Base-by-base conservation (phyloP, 1,140 invertebrate genomes). In the Venturia canescens region DNA sequence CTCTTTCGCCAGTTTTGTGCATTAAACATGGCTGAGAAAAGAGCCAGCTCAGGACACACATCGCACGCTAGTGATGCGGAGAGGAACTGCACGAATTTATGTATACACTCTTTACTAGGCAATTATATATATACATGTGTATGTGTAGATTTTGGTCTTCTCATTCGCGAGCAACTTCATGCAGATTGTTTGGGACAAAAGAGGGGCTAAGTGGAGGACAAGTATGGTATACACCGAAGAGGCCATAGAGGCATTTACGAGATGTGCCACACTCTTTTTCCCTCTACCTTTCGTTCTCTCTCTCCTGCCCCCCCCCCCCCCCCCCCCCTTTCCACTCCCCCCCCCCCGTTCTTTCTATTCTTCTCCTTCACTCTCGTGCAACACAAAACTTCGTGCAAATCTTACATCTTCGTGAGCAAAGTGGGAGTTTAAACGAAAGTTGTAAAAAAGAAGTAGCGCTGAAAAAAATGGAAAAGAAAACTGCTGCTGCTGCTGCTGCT, bases 341-440 rank as follows among this genome's bases (percentile, higher is more conserved):
- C 7, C 7, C 31, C 7, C 7, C 7, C 31, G 3, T 34, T 34
- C 31, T 34, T 34, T 7, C 31, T 34, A 34, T 34, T 34, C 31
- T 34, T 7, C 31, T 34, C 31, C 31, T 34, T 34, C 48, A 29
- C 21, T 67, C 21, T 67, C 9, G 27, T 31, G 15, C 0, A 67
- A 27, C 9, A 27, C 26, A 67, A 67, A 67, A 71, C 74, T 81
- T 81, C 66, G 63, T 71, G 63, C 74, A 81, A 81, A 81, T 81
- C 74, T 78, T 67, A 44, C 57, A 81, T 81, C 60, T 23, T 44
- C 27, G 26, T 18, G 27, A 27, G 57, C 21, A 63, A 63, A 63
- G 57, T 63, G 21, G 57, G 48, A 50, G 48, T 50, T 50, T 63
- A 21, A 63, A 67, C 66, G 66, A 67, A 29, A 67, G 27, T 5